Base-by-base conservation (phyloP, 2,113 vertebrate genomes). In the Cavia aperea region DNA sequence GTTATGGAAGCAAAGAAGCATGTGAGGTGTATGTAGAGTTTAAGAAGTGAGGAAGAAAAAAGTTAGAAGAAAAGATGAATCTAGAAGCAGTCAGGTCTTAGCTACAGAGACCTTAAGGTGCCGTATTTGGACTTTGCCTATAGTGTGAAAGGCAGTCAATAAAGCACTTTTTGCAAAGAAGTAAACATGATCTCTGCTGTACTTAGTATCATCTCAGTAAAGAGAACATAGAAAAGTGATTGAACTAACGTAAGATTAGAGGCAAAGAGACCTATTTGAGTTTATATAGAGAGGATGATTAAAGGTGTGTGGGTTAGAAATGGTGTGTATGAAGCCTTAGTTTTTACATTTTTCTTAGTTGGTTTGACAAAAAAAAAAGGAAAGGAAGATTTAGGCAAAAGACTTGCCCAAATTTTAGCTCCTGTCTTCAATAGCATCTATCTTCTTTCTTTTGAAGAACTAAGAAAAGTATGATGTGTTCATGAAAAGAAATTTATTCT, bases 391-490 rank as follows among this genome's bases (percentile, higher is more conserved):
- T 88, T 88, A 82, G 86, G 85, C 65, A 65, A 88, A 93, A 73
- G 43, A 75, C 5, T 15, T 78, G 33, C 33, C 77, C 77, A 87
- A 77, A 56, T 56, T 49, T 63, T 83, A 70, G 49, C 43, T 4
- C 54, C 16, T 78, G 12, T 60, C 84, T 87, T 93, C 65, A 58
- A 39, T 56, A 93, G 77, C 29, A 93, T 54, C 36, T 73, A 7
- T 19, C 13, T 58, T 72, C 33, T 62, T 91, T 92, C 54, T 93
- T 93, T 94, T 81, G 43, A 95, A 46, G 21, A 93, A 75, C 63
- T 75, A 79, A 46, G 33, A 88, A 83, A 85, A 81, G 68, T 65
- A 70, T 66, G 33, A 60, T 77, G 43, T 15, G 82, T 72, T 95
- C 58, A 84, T 54, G 46, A 88, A 70, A 93, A 62, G 43, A 49